Percentiles rank a stretch among this genome's conserved stretches.
Evolutionary conservation across 1,140 invertebrate species (phyloP).

Genomic region (Lepidurus packardi): DNA sequence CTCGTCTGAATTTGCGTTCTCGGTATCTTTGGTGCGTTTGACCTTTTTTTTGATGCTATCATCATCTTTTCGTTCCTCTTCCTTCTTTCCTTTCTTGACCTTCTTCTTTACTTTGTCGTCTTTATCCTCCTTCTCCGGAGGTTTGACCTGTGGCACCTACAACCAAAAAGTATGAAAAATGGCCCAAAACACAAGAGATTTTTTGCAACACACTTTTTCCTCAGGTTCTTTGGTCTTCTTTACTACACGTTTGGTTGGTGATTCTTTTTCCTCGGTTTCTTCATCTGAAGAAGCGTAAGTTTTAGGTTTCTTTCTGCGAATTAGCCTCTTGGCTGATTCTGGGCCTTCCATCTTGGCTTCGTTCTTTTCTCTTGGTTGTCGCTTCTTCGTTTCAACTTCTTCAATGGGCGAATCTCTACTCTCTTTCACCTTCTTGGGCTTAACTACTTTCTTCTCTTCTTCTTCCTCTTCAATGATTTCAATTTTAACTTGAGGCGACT

Average conservation of each 20-base stretch:
- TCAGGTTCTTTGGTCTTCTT: background rate
- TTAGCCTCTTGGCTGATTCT: background rate
- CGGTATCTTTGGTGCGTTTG: constrained; percentile 30
- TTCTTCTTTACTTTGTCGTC: constrained; percentile 35
- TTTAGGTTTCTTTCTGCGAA: constrained; percentile 24
- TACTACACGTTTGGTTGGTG: background rate
- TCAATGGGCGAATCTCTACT: background rate
- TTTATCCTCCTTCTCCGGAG: constrained; percentile 35
- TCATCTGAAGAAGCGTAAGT: constrained; percentile 35
- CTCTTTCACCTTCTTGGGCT: background rate
- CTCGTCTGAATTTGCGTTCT: background rate
- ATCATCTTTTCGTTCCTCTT: constrained; percentile 30
- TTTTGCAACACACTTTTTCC: background rate
- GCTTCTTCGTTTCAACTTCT: background rate
- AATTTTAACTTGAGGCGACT: background rate
- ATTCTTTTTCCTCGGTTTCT: constrained; percentile 33
- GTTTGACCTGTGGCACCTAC: background rate
- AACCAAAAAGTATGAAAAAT: background rate
- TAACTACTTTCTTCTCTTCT: constrained; percentile 6
- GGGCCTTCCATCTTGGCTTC: background rate
- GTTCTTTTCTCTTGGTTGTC: background rate
- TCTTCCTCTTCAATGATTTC: constrained; percentile 21
- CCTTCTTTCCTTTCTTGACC: constrained; percentile 36
- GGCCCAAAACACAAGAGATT: background rate
- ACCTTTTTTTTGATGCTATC: constrained; percentile 40